These are phyloP conservation scores for Otolemur garnettii DNA, from an alignment of 2,113 vertebrate genomes.

Conservation along the genomic window DNA sequence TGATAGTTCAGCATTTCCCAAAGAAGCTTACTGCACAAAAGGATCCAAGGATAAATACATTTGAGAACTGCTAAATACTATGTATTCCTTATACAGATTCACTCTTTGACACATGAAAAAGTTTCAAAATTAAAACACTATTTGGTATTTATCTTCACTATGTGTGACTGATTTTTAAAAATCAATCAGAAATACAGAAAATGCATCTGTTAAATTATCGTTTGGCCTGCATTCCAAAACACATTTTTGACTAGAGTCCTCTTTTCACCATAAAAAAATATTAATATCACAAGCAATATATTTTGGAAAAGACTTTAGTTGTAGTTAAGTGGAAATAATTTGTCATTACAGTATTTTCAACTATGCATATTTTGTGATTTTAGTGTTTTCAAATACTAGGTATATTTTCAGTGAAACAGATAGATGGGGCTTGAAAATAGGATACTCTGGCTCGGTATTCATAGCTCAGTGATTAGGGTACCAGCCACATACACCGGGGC, in stretches of 20 bases:
- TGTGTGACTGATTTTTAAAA: not conserved
- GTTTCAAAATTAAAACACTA: not conserved
- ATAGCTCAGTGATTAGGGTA: too few relatives aligned
- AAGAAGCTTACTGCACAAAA: not conserved
- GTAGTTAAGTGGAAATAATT: not conserved
- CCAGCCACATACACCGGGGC: too few relatives aligned
- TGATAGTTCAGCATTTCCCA: not conserved
- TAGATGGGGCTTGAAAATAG: not conserved
- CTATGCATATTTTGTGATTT: constrained; percentile 13
- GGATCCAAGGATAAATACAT: not conserved
- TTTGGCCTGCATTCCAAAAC: not conserved
- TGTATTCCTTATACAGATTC: not conserved
- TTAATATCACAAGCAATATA: not conserved
- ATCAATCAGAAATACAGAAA: not conserved
- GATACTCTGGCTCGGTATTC: not conserved
- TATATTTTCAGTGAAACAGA: constrained; percentile 50
- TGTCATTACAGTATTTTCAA: not conserved
- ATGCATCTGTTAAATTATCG: not conserved
- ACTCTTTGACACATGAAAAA: not conserved
- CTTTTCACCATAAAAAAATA: constrained; percentile 15
- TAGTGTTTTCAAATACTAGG: not conserved
- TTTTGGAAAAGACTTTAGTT: not conserved
- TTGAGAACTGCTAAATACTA: not conserved
- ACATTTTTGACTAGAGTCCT: not conserved
- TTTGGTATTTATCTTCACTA: not conserved